phyloP scores from a whole-genome alignment of 2,113 vertebrate species.

The Dendropsophus ebraccatus region DNA sequence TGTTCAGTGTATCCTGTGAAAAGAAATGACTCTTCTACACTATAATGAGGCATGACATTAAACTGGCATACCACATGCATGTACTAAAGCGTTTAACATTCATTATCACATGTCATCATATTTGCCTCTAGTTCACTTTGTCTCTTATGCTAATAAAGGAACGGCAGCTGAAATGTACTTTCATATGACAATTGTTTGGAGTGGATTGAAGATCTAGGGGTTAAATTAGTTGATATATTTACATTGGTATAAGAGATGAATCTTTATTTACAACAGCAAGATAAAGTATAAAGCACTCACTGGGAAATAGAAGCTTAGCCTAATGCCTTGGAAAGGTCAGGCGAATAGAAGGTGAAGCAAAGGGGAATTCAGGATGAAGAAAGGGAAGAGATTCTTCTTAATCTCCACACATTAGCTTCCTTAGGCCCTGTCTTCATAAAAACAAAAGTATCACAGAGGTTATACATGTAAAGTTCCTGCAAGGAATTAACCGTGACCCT shows the following conservation, averaged over 20 bases:
- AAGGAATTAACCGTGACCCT: too few relatives aligned
- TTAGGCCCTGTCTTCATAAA: too few relatives aligned
- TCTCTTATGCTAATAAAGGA: not conserved
- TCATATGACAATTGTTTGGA: not conserved
- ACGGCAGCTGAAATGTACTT: not conserved
- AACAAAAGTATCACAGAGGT: too few relatives aligned
- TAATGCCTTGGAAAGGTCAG: not conserved
- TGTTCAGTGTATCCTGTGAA: not conserved
- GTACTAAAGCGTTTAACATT: slow-evolving; percentile 28
- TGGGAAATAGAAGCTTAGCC: not conserved
- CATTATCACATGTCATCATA: slow-evolving; percentile 27
- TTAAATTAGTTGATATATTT: not conserved
- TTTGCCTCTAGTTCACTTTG: not conserved
- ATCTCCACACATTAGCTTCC: not conserved
- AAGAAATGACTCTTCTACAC: slow-evolving; percentile 34
- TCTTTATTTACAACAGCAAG: not conserved
- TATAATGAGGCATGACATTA: slow-evolving; percentile 6
- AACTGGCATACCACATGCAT: not conserved
- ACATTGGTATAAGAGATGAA: not conserved
- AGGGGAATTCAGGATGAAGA: not conserved
- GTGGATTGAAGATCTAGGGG: not conserved
- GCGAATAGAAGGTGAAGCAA: not conserved
- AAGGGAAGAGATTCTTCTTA: not conserved
- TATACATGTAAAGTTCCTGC: too few relatives aligned
- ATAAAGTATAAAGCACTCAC: not conserved